Evolutionary conservation across 2,797 vertebrate genomes (phyloP), one percentile per base, ranked within the genome.

Genomic region (Lophotriccus pileatus): DNA sequence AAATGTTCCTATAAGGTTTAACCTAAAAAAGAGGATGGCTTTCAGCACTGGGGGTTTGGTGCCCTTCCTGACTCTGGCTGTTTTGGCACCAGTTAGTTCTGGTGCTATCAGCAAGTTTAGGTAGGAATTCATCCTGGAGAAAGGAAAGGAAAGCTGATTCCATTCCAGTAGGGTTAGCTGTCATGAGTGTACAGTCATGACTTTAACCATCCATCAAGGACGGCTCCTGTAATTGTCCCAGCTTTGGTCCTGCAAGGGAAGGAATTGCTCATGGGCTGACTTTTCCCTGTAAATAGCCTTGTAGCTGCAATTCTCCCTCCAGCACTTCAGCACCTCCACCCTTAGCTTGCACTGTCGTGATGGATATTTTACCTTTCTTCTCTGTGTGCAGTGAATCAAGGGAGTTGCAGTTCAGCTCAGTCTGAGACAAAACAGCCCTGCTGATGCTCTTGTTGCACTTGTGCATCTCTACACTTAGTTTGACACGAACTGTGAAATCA

Each of bases 161-260:
- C 13, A 30, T 74, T 55, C 58, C 68, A 10, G 28, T 18, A 55
- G 68, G 52, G 52, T 80, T 67, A 59, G 23, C 62, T 55, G 47
- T 77, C 64, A 28, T 82, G 49, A 72, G 25, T 9, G 8, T 3
- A 52, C 14, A 3, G 64, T 85, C 58, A 13, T 1, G 7, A 21
- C 36, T 76, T 70, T 73, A 34, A 23, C 23, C 4, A 0, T 19
- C 32, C 32, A 13, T 59, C 12, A 12, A 13, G n/a, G 15, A 67
- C 3, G 1, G 77, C 17, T 94, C 24, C 74, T 58, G 36, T 55
- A 52, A 10, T 17, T 60, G 75, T 27, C 9, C 21, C 74, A 32
- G 36, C 81, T 96, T 96, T 97, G 92, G 87, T 90, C 84, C 15
- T 89, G 44, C 84, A 80, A 90, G 14, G 25, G 72, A 86, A 74